Evolutionary conservation across 2,113 vertebrate species (phyloP).

Genomic region (Bos taurus): ARS-UCD2.0 NC_037342.1:6210001-6210500

Average conservation of each 20-base stretch:
- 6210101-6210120: neutral
- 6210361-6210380: neutral
- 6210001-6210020: neutral
- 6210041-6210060: neutral
- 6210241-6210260: neutral
- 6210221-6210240: neutral
- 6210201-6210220: fast-evolving
- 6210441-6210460: neutral
- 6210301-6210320: neutral
- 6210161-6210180: neutral
- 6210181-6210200: neutral
- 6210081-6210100: neutral
- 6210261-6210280: neutral
- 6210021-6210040: neutral
- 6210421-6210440: neutral
- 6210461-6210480: neutral
- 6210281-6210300: neutral
- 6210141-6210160: neutral
- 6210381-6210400: neutral
- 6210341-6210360: neutral
- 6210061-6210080: neutral
- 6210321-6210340: neutral
- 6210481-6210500: neutral
- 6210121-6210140: neutral
- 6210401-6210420: neutral